Conservation (phyloP, 2,113 vertebrate species). For the Osmerus mordax region DNA sequence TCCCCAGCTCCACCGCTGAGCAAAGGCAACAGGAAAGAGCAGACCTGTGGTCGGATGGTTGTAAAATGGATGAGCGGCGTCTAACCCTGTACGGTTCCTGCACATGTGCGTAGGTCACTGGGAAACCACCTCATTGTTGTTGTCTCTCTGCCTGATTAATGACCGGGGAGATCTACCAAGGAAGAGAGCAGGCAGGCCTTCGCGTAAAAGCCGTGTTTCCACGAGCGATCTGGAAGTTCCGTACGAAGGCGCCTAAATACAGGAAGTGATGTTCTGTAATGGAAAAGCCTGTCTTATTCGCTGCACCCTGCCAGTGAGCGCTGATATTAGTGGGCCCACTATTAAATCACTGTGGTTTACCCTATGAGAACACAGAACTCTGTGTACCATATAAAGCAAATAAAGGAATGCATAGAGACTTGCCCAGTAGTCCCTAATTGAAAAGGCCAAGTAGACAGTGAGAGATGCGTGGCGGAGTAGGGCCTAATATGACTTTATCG, state of each 20-base stretch:
- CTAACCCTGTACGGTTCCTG: slow-evolving; percentile 33
- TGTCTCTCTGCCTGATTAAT: slow-evolving; percentile 62
- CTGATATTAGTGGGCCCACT: slow-evolving; percentile 44
- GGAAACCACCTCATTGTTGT: slow-evolving; percentile 48
- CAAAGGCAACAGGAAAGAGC: slow-evolving; percentile 51
- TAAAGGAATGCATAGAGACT: slow-evolving; percentile 42
- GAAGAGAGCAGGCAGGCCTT: slow-evolving; percentile 27
- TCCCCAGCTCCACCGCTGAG: slow-evolving; percentile 55
- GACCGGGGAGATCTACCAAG: slow-evolving; percentile 51
- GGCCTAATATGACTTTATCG: too few species aligned
- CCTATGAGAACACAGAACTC: slow-evolving; percentile 31
- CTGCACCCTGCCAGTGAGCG: slow-evolving; percentile 8
- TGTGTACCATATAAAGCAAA: slow-evolving; percentile 42
- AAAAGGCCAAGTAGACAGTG: slow-evolving; percentile 13
- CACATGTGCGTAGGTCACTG: slow-evolving; percentile 10
- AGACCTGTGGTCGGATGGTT: slow-evolving; percentile 22
- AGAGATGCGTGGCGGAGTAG: slow-evolving; percentile 26
- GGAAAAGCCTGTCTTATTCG: slow-evolving; percentile 49
- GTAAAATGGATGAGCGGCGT: neutral
- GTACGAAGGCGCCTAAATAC: slow-evolving; percentile 40
- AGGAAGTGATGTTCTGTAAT: slow-evolving; percentile 55
- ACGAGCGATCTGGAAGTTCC: slow-evolving; percentile 16
- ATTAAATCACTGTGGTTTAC: slow-evolving; percentile 45
- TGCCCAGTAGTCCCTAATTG: slow-evolving; percentile 18
- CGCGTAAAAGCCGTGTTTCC: slow-evolving; percentile 38